phyloP scores from a whole-genome alignment of 2,888 invertebrate species.

The Minunthozetes semirufus region DNA sequence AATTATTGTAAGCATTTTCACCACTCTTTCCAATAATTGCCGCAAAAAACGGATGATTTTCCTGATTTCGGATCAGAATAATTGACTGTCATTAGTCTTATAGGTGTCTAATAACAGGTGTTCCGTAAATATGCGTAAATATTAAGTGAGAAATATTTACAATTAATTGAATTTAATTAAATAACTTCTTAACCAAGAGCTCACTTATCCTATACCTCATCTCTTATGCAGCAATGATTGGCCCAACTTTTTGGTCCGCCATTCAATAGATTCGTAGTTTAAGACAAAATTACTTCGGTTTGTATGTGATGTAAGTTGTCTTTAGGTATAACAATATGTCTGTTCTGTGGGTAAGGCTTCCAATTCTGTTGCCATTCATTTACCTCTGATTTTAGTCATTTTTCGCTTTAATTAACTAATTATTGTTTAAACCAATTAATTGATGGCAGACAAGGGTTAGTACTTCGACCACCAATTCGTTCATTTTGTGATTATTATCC shows the following conservation, averaged over 20 bases:
- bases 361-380: no score
- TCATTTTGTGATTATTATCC: no score
- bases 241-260: conserved; percentile 26
- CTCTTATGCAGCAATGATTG: conserved; percentile 22
- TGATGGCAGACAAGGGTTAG: no score
- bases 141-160: conserved; percentile 30
- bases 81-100: background rate
- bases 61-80: conserved; percentile 3
- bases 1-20: background rate
- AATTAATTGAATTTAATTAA: background rate
- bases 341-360: conserved; percentile 17
- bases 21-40: background rate
- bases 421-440: no score
- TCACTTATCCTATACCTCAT: conserved; percentile 31
- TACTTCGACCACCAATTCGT: no score
- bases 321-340: background rate
- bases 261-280: conserved; percentile 1
- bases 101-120: background rate
- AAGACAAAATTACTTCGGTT: conserved; percentile 22
- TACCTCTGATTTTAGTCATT: no score
- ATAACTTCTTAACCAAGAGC: conserved; percentile 16
- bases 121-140: conserved; percentile 4
- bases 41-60: background rate
- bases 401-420: no score
- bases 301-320: conserved; percentile 27